phyloP scores from a whole-genome alignment of 2,113 vertebrate genomes.

The Hiodon tergisus region DNA sequence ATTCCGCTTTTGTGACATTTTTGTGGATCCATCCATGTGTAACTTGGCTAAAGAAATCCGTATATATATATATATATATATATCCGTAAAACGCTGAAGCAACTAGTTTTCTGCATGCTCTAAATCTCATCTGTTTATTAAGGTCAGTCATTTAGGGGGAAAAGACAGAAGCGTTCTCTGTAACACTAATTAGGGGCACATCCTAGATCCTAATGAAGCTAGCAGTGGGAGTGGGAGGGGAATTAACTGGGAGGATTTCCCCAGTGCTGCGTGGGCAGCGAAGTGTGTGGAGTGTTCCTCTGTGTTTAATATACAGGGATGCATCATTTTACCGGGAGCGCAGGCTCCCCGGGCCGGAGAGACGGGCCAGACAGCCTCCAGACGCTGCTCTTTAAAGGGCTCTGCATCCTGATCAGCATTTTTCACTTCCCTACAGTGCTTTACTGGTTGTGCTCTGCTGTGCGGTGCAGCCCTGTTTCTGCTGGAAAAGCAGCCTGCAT shows the following conservation, averaged over 20 bases:
- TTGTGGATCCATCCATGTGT: not conserved
- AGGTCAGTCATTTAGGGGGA: conserved; percentile 23
- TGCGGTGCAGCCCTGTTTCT: not conserved
- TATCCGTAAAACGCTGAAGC: conserved; percentile 15
- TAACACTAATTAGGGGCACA: conserved; percentile 26
- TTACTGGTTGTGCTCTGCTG: not conserved
- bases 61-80: not conserved
- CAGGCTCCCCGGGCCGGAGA: not conserved
- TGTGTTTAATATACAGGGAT: conserved; percentile 24
- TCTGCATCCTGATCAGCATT: conserved; percentile 8
- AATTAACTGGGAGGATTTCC: conserved; percentile 15
- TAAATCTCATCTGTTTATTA: conserved; percentile 24
- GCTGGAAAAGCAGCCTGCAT: not conserved
- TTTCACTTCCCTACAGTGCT: conserved; percentile 8
- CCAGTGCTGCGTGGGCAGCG: not conserved
- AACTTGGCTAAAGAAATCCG: conserved; percentile 14
- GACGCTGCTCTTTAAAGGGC: conserved; percentile 4
- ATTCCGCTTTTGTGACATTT: not conserved
- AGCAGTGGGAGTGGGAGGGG: conserved; percentile 13
- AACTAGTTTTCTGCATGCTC: not conserved
- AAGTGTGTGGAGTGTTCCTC: conserved; percentile 3
- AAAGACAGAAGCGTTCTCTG: conserved; percentile 12
- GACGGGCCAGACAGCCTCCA: not conserved
- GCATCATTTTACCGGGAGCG: not conserved
- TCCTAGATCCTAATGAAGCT: conserved; percentile 24